Conservation (phyloP, 2,888 invertebrate genomes). For the Amphipyra berbera region DNA sequence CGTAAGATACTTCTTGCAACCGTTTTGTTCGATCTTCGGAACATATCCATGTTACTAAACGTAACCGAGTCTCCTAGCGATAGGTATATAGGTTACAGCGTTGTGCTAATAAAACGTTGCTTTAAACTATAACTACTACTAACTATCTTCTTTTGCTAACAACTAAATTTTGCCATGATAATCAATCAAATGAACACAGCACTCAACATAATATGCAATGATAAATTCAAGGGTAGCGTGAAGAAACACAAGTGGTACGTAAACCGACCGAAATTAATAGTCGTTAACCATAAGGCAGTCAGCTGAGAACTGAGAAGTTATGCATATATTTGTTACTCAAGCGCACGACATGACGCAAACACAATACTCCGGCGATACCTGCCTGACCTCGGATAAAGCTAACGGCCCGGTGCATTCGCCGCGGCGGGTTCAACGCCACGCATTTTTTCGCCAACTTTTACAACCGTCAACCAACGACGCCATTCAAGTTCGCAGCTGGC, state of each 20-base stretch:
- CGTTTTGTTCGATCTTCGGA: too few species aligned
- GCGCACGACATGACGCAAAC: constrained; percentile 51
- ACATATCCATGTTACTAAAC: too few species aligned
- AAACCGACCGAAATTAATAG: constrained; percentile 42
- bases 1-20: too few species aligned
- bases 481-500: constrained; percentile 62
- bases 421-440: constrained; percentile 80
- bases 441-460: constrained; percentile 80
- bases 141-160: background rate
- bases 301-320: constrained; percentile 69
- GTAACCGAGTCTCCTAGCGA: too few species aligned
- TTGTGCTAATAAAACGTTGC: too few species aligned
- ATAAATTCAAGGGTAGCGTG: background rate
- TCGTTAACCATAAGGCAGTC: constrained; percentile 55
- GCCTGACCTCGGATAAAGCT: constrained; percentile 85
- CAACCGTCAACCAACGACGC: constrained; percentile 61
- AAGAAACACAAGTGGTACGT: constrained; percentile 18
- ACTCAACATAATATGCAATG: background rate
- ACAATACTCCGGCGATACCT: constrained; percentile 60
- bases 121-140: background rate
- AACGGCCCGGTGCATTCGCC: constrained; percentile 83
- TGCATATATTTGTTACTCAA: constrained; percentile 67
- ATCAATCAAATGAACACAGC: constrained; percentile 10
- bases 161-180: background rate
- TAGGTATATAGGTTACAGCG: too few species aligned